Evolutionary conservation across 2,888 invertebrate genomes (phyloP), one percentile per base, ranked within the genome.

Genomic region (Thalpophila matura): DNA sequence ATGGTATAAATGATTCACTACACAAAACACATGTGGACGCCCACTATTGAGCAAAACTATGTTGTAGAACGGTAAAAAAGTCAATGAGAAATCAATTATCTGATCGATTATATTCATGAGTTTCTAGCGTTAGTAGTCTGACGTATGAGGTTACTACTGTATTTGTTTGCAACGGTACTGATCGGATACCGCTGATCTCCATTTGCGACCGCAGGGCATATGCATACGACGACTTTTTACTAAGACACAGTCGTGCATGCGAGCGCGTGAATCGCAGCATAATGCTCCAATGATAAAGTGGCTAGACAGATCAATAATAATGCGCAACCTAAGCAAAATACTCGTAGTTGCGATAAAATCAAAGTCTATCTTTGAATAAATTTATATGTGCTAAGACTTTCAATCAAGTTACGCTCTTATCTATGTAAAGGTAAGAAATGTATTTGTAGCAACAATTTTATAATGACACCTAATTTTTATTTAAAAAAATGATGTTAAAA

Each of bases 61-160:
- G 88, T 80, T 89, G 83, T 83, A 84, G 82, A 91, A 91, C 90
- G 89, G 90, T 91, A 89, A 88, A 87, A 83, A 80, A 66, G 77
- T 85, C 83, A 79, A 87, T 86, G 74, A 82, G 69, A 77, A 85
- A 86, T 89, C 86, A 88, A 82, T 79, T 81, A 84, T 80, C 70
- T 82, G 79, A 79, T 78, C 77, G 70, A 81, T 75, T 82, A 77
- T 84, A 82, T 82, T 81, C 68, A 77, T 76, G 76, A 83, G 77
- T 64, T 72, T 74, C 72, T 70, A 79, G 67, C 63, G 72, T 66
- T 71, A 58, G 63, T 61, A 53, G 49, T 51, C 51, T 63, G 60
- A 63, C 51, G 26, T 67, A 55, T 51, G 67, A 56, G 58, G 60
- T 51, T 55, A 60, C 63, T 68, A 68, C 61, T 68, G 77, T 58